Percentiles rank a stretch among this genome's conserved stretches.
These are phyloP conservation scores for Phyllotreta cruciferae DNA, from an alignment of 2,888 invertebrate species.

Conservation along the genomic window DNA sequence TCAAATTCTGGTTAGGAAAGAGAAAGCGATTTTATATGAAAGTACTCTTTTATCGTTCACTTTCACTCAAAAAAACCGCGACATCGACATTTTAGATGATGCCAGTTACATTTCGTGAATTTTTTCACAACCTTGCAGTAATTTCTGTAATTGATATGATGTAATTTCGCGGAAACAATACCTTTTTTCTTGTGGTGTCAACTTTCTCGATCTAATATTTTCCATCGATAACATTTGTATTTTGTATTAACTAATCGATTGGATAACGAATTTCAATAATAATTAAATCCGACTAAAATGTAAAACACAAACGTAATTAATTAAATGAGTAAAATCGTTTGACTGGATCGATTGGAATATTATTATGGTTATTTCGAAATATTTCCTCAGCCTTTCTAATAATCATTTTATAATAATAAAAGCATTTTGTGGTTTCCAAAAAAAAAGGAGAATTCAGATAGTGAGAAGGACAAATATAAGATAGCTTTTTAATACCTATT, in stretches of 20 bases:
- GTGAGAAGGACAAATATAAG: too few relatives aligned
- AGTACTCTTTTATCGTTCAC: slow-evolving; percentile 42
- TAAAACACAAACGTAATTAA: too few relatives aligned
- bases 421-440: too few relatives aligned
- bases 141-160: not conserved
- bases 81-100: slow-evolving; percentile 25
- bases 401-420: too few relatives aligned
- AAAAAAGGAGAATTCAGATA: too few relatives aligned
- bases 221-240: not conserved
- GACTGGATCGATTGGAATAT: too few relatives aligned
- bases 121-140: not conserved
- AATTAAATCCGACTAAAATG: too few relatives aligned
- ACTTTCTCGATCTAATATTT: slow-evolving; percentile 1
- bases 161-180: slow-evolving; percentile 11
- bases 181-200: not conserved
- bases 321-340: too few relatives aligned
- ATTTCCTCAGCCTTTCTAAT: too few relatives aligned
- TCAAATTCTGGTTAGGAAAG: slow-evolving; percentile 36
- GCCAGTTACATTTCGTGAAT: not conserved
- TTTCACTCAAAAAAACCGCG: slow-evolving; percentile 42
- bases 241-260: not conserved
- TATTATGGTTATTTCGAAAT: too few relatives aligned
- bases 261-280: not conserved
- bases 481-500: too few relatives aligned
- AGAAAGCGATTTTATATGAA: slow-evolving; percentile 44